phyloP scores from a whole-genome alignment of 1,140 invertebrate species.

The Drosophila arizonae region DNA sequence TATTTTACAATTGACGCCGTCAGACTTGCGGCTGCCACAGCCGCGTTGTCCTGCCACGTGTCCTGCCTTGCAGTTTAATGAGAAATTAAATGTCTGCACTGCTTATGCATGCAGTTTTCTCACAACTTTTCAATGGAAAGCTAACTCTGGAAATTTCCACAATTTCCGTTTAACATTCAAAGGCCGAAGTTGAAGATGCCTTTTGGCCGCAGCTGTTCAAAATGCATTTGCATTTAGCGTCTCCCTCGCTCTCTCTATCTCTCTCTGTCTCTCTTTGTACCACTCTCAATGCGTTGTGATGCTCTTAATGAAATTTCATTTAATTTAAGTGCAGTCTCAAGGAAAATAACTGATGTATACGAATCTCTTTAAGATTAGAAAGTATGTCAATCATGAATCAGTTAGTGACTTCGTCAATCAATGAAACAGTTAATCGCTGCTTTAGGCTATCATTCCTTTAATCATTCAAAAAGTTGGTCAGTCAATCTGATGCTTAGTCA shows the following conservation, averaged over 20 bases:
- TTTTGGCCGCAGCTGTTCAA: slow-evolving; percentile 12
- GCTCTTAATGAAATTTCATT: slow-evolving; percentile 7
- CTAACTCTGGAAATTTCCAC: slow-evolving; percentile 25
- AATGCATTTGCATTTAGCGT: slow-evolving; percentile 32
- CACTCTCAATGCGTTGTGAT: slow-evolving; percentile 9
- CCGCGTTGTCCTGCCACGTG: not conserved
- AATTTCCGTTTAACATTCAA: slow-evolving; percentile 23
- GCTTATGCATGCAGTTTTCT: slow-evolving; percentile 60
- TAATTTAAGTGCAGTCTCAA: not conserved
- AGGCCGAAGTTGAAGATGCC: slow-evolving; percentile 6
- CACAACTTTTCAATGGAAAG: slow-evolving; percentile 61
- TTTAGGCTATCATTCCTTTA: too few species aligned
- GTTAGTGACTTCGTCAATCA: too few species aligned
- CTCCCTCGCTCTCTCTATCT: not conserved
- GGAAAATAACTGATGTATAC: not conserved
- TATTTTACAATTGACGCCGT: slow-evolving; percentile 77
- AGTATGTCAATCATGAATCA: not conserved
- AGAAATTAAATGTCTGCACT: slow-evolving; percentile 64
- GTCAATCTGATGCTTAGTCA: too few species aligned
- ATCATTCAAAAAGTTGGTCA: too few species aligned
- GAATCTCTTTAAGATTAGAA: not conserved
- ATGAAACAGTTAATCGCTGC: too few species aligned
- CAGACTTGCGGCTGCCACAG: slow-evolving; percentile 39
- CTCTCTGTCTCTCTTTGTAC: too few species aligned
- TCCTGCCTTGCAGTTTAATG: slow-evolving; percentile 53